Conservation (phyloP, 2,888 invertebrate species). For the Baccha elongata region DNA sequence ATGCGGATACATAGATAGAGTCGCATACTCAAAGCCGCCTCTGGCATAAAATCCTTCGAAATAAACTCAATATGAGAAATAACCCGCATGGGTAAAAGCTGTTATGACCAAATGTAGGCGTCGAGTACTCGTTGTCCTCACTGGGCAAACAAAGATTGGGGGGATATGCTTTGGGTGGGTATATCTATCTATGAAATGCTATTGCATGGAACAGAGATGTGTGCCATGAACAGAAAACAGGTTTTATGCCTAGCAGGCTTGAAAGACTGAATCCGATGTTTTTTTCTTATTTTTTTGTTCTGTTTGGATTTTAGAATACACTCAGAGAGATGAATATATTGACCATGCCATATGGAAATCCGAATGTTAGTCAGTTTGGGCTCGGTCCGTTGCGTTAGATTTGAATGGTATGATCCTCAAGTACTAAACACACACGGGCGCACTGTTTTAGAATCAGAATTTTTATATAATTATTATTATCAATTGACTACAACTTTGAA, state of each 20-base stretch:
- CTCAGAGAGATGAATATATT: conserved; percentile 61
- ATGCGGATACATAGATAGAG: conserved; percentile 17
- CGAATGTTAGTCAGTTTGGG: conserved; percentile 55
- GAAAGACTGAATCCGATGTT: conserved; percentile 65
- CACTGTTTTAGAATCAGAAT: not conserved
- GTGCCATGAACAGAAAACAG: conserved; percentile 59
- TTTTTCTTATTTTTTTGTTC: conserved; percentile 12
- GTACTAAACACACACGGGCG: not conserved
- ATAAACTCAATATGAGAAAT: conserved; percentile 70
- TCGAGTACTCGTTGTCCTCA: conserved; percentile 53
- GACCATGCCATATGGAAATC: conserved; percentile 61
- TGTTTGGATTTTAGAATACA: conserved; percentile 14
- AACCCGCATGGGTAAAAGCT: conserved; percentile 65
- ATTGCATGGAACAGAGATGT: conserved; percentile 13
- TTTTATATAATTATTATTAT: no score
- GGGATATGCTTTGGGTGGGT: not conserved
- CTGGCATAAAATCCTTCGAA: conserved; percentile 66
- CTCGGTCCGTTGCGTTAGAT: conserved; percentile 48
- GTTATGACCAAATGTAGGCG: conserved; percentile 37
- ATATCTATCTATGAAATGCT: not conserved
- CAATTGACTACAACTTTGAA: no score
- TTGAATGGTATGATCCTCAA: conserved; percentile 21
- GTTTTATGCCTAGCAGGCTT: conserved; percentile 66
- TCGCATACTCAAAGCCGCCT: conserved; percentile 34
- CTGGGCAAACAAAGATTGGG: not conserved